phyloP scores from a whole-genome alignment of 1,140 invertebrate species.

The Drosophila cardini region DNA sequence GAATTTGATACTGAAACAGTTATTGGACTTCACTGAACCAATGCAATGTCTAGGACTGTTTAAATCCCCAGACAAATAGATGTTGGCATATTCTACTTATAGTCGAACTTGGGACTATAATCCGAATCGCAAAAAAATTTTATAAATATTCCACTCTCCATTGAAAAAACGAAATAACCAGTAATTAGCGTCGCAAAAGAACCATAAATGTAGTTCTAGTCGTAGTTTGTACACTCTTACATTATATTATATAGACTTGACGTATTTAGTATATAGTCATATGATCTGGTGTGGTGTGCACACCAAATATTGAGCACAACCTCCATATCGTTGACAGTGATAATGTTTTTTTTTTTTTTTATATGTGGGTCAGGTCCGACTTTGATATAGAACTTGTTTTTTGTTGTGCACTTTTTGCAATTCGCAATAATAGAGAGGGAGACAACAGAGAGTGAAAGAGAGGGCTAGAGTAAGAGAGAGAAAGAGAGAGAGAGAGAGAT shows the following conservation, averaged over 20 bases:
- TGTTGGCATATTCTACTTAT: background rate
- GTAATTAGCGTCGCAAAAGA: background rate
- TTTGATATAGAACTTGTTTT: constrained; percentile 22
- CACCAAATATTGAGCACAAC: background rate
- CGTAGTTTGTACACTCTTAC: background rate
- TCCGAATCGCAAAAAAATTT: background rate
- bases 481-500: background rate
- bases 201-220: background rate
- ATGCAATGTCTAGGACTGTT: background rate
- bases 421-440: constrained; percentile 4
- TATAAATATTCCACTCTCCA: too few species aligned
- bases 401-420: background rate
- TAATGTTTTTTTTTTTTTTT: constrained; percentile 6
- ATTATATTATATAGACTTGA: too few species aligned
- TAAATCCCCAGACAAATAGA: background rate
- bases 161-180: background rate
- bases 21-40: background rate
- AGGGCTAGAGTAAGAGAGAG: background rate
- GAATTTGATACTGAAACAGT: background rate
- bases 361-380: constrained; percentile 34
- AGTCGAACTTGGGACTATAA: constrained; percentile 3
- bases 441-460: background rate
- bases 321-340: constrained; percentile 5
- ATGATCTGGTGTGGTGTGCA: background rate
- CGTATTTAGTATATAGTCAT: background rate